These are phyloP conservation scores for Vollenhovia emeryi DNA, from an alignment of 1,140 invertebrate genomes.

Conservation along the genomic window DNA sequence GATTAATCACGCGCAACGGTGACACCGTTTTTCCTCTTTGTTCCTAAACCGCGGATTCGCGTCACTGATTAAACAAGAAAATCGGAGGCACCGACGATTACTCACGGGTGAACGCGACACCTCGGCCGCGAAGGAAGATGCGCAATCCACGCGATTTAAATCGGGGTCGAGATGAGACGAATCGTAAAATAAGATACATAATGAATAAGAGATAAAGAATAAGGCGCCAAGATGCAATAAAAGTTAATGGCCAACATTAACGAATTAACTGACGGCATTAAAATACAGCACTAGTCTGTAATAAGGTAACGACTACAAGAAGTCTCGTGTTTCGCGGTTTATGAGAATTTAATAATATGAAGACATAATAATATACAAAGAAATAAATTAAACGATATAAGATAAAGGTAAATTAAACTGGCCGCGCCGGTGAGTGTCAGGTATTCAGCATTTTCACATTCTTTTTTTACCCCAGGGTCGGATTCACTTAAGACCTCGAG, in stretches of 20 bases:
- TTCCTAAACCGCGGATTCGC: conserved; percentile 44
- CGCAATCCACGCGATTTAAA: conserved; percentile 26
- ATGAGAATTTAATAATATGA: not conserved
- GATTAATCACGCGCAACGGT: conserved; percentile 53
- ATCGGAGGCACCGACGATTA: conserved; percentile 52
- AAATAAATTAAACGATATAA: not conserved
- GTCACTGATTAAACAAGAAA: conserved; percentile 62
- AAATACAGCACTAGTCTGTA: not conserved
- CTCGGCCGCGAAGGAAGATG: conserved; percentile 1
- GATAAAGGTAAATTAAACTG: not conserved
- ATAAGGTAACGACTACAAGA: not conserved
- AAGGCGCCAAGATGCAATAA: not conserved
- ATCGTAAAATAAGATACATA: conserved; percentile 11
- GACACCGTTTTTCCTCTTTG: conserved; percentile 45
- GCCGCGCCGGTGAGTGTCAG: not conserved
- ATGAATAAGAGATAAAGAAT: conserved; percentile 4
- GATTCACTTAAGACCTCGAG: not conserved
- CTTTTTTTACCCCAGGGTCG: not conserved
- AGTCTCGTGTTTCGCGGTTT: not conserved
- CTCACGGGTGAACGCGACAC: conserved; percentile 50
- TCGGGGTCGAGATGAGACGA: conserved; percentile 29
- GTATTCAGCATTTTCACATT: not conserved
- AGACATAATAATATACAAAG: not conserved
- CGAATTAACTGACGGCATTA: not conserved
- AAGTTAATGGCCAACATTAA: conserved; percentile 19